A percentile compares a stretch with the other conserved stretches of the same genome.
These are phyloP conservation scores for Rhinoptilus africanus DNA, from an alignment of 2,113 vertebrate species.

Conservation along the genomic window DNA sequence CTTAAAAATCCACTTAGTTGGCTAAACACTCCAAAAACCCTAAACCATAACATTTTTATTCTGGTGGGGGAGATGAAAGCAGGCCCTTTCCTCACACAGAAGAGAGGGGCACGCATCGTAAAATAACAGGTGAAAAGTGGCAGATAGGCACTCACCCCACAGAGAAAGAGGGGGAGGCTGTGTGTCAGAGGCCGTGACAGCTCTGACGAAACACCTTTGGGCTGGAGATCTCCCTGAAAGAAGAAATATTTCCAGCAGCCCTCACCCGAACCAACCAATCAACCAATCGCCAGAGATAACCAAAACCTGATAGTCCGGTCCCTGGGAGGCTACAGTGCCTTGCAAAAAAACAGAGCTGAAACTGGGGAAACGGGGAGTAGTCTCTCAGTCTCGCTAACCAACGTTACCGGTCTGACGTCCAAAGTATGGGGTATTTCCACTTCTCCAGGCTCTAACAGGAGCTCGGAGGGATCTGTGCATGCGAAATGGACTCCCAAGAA, in stretches of 20 bases:
- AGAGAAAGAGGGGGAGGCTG: neutral
- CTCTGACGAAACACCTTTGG: neutral
- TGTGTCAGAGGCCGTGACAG: neutral
- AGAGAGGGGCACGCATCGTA: accelerated
- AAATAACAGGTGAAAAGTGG: neutral
- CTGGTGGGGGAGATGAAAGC: neutral
- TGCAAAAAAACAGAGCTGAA: neutral
- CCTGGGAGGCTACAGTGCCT: neutral
- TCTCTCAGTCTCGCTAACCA: neutral
- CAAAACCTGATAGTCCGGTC: neutral
- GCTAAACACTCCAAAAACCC: neutral
- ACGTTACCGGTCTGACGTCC: neutral
- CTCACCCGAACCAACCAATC: neutral
- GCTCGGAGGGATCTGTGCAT: accelerated
- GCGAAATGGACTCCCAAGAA: neutral
- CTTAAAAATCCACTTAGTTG: neutral
- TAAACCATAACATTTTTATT: neutral
- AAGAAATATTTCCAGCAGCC: neutral
- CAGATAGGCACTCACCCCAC: neutral
- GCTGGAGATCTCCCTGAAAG: neutral
- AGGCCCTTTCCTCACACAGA: neutral
- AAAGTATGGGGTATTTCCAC: neutral
- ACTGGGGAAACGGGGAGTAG: neutral
- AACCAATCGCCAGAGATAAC: neutral
- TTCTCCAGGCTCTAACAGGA: neutral